phyloP scores from a whole-genome alignment of 2,797 vertebrate species.

The Sebastes itinus region DNA sequence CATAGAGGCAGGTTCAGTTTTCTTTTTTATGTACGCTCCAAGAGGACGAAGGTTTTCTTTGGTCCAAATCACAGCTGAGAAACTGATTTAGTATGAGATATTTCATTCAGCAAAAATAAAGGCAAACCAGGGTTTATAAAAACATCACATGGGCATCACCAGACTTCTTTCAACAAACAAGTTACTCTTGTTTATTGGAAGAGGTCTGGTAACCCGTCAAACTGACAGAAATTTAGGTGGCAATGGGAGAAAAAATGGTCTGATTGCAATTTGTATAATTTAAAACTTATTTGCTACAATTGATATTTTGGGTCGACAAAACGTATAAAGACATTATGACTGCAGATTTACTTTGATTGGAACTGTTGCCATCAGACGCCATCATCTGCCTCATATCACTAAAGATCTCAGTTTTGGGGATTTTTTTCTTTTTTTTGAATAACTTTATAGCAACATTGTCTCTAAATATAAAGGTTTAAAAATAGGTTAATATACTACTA shows the following conservation, averaged over 20 bases:
- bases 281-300: not conserved
- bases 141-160: not conserved
- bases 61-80: not conserved
- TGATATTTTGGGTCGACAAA: not conserved
- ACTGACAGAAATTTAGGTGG: not conserved
- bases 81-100: not conserved
- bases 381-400: not conserved
- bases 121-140: not conserved
- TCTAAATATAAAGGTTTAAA: not conserved
- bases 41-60: not conserved
- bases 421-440: not conserved
- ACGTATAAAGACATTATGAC: not conserved
- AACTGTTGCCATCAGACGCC: not conserved
- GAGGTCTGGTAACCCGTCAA: not conserved
- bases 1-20: not conserved
- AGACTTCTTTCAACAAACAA: too few species aligned
- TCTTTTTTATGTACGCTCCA: not conserved
- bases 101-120: not conserved
- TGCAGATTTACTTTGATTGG: not conserved
- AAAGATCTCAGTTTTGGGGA: not conserved
- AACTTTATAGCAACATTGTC: not conserved
- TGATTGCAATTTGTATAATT: not conserved
- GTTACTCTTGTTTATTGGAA: not conserved
- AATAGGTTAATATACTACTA: not conserved
- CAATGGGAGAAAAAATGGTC: not conserved